Base-by-base conservation (phyloP, 2,113 vertebrate genomes). In the Mobula hypostoma region DNA sequence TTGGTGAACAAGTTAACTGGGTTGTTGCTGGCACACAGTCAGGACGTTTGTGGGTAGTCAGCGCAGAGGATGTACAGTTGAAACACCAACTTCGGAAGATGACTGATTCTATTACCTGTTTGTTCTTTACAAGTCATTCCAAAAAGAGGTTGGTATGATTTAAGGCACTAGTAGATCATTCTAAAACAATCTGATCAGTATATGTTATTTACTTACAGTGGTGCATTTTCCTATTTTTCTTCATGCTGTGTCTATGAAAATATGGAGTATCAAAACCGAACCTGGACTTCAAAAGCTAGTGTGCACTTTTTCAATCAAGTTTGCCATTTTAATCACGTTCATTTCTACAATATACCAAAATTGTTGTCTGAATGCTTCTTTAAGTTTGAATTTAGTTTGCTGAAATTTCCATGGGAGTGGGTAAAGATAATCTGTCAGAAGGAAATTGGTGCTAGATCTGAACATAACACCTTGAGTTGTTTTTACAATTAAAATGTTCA, bases 21-120 rank as follows among this genome's bases (percentile, higher is more conserved):
- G 95, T 99, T 94, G 97, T 99, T 94, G 98, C 97, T 5, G 99
- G 99, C 68, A 98, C 98, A 0, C 98, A 99, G 95, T 97, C 97
- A 58, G 99, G 98, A 29, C 96, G 96, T 56, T 95, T 99, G 12
- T 95, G 98, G 94, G 97, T 97, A 68, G 76, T 98, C 94, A 97
- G 96, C 94, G 96, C 96, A 0, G 95, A 95, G 92, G 97, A 98
- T 90, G 85, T 94, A 87, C 96, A 95, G 0, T 95, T 94, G 61
- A 97, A 96, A 80, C 98, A 98, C 94, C 95, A 94, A 48, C 97
- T 99, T 83, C 97, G 98, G 95, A 97, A 97, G 61, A 98, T 98
- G 96, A 95, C 96, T 0, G 98, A 99, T 92, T 97, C 99, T 0
- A 95, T 99, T 95, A 99, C 98, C 40, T 99, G 98, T 7, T 96